A percentile compares a stretch with the other conserved stretches of the same genome.
phyloP scores from a whole-genome alignment of 2,888 invertebrate genomes.

The Tachystola acroxantha region DNA sequence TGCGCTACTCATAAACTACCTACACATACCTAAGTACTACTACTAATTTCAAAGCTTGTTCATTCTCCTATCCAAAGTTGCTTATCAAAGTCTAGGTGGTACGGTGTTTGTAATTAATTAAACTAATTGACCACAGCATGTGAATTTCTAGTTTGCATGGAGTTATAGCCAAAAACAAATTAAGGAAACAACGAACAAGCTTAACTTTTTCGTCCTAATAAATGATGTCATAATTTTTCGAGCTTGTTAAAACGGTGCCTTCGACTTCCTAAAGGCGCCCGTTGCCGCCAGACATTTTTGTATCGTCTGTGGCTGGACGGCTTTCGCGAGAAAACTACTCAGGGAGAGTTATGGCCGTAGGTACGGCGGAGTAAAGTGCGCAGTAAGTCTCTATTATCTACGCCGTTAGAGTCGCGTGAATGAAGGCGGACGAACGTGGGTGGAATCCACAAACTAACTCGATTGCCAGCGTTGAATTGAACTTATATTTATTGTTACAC shows the following conservation, averaged over 20 bases:
- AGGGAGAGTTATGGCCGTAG: slow-evolving; percentile 60
- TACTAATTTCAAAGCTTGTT: too few relatives aligned
- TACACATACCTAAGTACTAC: too few relatives aligned
- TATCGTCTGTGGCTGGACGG: slow-evolving; percentile 37
- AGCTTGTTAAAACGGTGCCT: slow-evolving; percentile 29
- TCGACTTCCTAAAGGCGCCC: slow-evolving; percentile 32
- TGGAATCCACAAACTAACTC: slow-evolving; percentile 63
- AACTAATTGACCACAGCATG: too few relatives aligned
- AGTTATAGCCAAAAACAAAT: too few relatives aligned
- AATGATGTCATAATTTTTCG: slow-evolving; percentile 20
- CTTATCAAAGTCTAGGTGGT: too few relatives aligned
- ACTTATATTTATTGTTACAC: slow-evolving; percentile 20
- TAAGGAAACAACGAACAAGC: neutral
- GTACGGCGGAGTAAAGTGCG: slow-evolving; percentile 69
- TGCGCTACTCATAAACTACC: too few relatives aligned
- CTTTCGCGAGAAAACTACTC: slow-evolving; percentile 51
- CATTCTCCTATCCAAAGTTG: too few relatives aligned
- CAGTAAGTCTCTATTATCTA: slow-evolving; percentile 76
- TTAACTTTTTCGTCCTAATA: slow-evolving; percentile 1
- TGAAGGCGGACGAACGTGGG: slow-evolving; percentile 69
- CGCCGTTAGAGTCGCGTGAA: slow-evolving; percentile 73
- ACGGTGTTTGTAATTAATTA: too few relatives aligned
- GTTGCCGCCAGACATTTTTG: slow-evolving; percentile 34
- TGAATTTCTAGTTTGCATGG: too few relatives aligned
- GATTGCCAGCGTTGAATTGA: slow-evolving; percentile 41